Evolutionary conservation across 1,140 invertebrate genomes (phyloP), one percentile per base, ranked within the genome.

Genomic region (Penaeus japonicus): DNA sequence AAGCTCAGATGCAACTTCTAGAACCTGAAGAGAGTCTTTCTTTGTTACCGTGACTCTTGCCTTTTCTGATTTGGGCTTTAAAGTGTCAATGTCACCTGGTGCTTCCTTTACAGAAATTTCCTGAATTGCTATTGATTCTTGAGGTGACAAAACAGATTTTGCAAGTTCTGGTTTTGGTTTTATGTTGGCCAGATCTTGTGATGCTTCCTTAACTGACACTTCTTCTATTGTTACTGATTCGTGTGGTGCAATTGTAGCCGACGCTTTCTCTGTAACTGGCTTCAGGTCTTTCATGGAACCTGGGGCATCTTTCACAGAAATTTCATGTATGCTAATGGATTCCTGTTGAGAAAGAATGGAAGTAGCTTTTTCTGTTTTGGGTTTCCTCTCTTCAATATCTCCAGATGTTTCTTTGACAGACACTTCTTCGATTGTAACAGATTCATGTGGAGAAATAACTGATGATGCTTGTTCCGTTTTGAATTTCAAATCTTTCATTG

Each of bases 1-100:
- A 22, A 93, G 92, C 90, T 95, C 93, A 4, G 93, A 91, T 90
- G 93, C 91, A 4, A 94, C 92, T 92, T 94, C 93, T 65, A 93
- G 91, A 89, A 93, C 93, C 55, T 93, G 92, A 1, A 94, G 92
- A 47, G 93, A 93, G 89, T 93, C 92, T 90, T 94, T 93, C 2
- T 92, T 92, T 59, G 92, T 91, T 82, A 94, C 92, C 77, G 93
- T 93, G 30, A 93, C 91, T 81, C 90, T 92, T n/a, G 94, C 93
- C 30, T 89, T 92, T 90, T 92, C 92, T 22, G 85, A 65, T 55
- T 89, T 89, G 4, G 93, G 92, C 89, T 90, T 91, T 18, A 39
- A 53, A 30, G 91, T 90, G 30, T 57, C 24, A 80, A 91, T 65
- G 39, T 92, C 88, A 24, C 92, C 91, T 35, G 90, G 85, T 24